Evolutionary conservation across 2,113 vertebrate species (phyloP).

Genomic region (Zosterops pallidus): DNA sequence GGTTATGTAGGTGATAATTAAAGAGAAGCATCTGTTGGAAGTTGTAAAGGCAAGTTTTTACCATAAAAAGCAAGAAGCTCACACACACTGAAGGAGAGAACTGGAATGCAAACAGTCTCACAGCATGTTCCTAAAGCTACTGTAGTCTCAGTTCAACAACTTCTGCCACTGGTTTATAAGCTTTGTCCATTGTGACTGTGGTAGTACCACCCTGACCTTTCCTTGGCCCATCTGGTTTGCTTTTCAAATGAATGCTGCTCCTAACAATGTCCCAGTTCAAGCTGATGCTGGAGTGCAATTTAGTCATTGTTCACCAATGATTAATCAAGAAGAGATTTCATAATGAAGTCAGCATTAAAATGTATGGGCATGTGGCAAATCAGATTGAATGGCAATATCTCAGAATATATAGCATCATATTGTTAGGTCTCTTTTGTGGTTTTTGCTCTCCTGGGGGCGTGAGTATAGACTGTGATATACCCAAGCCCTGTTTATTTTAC

Average conservation of each 20-base stretch:
- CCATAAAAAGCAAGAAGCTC: neutral
- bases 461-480: conserved; percentile 15
- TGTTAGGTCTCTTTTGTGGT: conserved; percentile 54
- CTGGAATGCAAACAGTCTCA: neutral
- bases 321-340: conserved; percentile 41
- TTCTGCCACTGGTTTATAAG: neutral
- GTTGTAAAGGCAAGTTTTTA: neutral
- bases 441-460: conserved; percentile 45
- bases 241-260: conserved; percentile 39
- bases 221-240: conserved; percentile 45
- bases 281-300: conserved; percentile 25
- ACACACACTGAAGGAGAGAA: neutral
- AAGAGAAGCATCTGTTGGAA: neutral
- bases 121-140: neutral
- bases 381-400: conserved; percentile 44
- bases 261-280: conserved; percentile 41
- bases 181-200: conserved; percentile 12
- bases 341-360: conserved; percentile 55
- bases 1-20: neutral
- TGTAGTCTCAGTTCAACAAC: neutral
- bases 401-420: conserved; percentile 62
- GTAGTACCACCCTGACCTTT: conserved; percentile 32
- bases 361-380: conserved; percentile 45
- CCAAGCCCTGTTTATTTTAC: conserved; percentile 44
- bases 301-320: conserved; percentile 35